A percentile compares a stretch with the other conserved stretches of the same genome.
phyloP scores from a whole-genome alignment of 2,888 invertebrate species.

The Phengaris alcon region DNA sequence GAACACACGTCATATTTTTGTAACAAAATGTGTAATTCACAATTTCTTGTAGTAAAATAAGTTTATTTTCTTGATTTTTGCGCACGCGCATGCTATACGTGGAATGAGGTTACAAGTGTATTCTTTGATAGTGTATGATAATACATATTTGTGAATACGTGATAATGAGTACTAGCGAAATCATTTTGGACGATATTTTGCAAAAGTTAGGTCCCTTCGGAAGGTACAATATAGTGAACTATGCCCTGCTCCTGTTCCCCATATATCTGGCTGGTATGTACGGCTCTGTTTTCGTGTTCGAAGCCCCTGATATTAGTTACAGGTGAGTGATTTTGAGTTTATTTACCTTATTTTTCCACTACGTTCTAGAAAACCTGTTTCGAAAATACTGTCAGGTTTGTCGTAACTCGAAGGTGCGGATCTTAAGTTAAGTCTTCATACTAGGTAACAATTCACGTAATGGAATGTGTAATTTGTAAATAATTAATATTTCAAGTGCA shows the following conservation, averaged over 20 bases:
- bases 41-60: not conserved
- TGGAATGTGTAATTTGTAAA: no score
- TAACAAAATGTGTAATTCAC: not conserved
- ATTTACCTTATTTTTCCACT: not conserved
- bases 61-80: not conserved
- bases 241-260: constrained; percentile 63
- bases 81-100: not conserved
- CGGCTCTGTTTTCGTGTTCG: constrained; percentile 66
- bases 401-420: no score
- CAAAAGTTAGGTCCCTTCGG: constrained; percentile 66
- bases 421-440: no score
- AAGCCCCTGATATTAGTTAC: constrained; percentile 63
- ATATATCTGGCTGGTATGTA: constrained; percentile 71
- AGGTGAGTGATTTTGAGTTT: constrained; percentile 49
- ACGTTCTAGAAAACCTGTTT: no score
- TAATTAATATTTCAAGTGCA: no score
- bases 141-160: not conserved
- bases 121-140: not conserved
- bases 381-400: no score
- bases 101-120: not conserved
- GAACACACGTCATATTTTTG: not conserved
- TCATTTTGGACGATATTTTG: constrained; percentile 59
- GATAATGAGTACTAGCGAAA: constrained; percentile 51
- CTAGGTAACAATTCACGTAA: no score
- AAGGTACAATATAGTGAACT: constrained; percentile 65